Conservation (phyloP, 2,888 invertebrate species). For the Monoplex corrugatus region DNA sequence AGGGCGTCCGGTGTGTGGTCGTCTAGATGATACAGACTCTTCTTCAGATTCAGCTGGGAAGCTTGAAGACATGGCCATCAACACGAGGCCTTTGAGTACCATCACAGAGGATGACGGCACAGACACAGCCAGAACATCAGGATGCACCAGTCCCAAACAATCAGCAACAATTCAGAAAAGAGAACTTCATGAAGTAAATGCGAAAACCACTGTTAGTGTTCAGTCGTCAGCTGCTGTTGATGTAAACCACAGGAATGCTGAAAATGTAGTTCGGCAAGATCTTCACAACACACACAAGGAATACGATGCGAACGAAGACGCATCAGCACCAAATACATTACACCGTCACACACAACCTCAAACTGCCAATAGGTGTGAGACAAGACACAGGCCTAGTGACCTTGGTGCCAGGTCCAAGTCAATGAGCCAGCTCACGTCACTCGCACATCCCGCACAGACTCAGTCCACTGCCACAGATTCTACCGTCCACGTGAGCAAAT, state of each 20-base stretch:
- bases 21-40: too few relatives aligned
- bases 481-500: too few relatives aligned
- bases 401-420: neutral
- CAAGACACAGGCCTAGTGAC: neutral
- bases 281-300: neutral
- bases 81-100: neutral
- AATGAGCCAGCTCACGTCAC: neutral
- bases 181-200: neutral
- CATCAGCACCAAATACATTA: neutral
- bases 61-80: neutral
- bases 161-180: neutral
- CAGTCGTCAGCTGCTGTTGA: neutral
- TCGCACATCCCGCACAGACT: neutral
- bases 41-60: neutral
- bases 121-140: neutral
- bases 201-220: neutral
- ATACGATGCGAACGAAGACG: neutral
- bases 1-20: neutral
- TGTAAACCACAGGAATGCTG: neutral
- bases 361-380: neutral
- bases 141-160: neutral
- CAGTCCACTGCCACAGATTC: neutral
- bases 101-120: slow-evolving; percentile 41
- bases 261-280: neutral
- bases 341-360: neutral